Evolutionary conservation across 2,113 vertebrate species (phyloP), one percentile per base, ranked within the genome.

Genomic region (Lepisosteus oculatus): DNA sequence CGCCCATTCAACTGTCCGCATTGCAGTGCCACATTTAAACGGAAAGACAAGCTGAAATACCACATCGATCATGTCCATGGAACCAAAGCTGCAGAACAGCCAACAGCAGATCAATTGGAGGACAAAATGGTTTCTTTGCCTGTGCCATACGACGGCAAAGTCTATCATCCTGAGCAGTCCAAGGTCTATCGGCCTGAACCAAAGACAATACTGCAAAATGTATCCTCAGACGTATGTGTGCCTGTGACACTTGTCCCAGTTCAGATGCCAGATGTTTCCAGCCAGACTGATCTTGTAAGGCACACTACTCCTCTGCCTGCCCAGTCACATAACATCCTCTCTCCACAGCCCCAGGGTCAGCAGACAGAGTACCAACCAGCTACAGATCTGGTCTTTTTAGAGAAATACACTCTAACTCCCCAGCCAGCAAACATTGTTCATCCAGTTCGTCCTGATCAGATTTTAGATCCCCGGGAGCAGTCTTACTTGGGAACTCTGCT

Each of bases 31-130:
- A 96, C 95, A 3, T 99, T 99, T 77, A 99, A 99, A 79, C 88
- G 97, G 67, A 99, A 99, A 67, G 97, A 99, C 88, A 99, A 99
- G 76, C 87, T 99, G 42, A 99, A 99, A 77, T 99, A 98, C 66
- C 97, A 99, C n/a, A 94, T 94, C 3, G 97, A 99, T 82, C 97
- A 98, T 0, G 96, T 98, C 55, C 96, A 99, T 78, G 93, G 93
- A 71, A 84, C 85, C 12, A 94, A 95, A 45, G 85, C 88, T 57
- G 78, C 83, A 0, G 93, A 94, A 65, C 93, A 92, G 43, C 82
- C 86, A 13, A 64, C 90, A 51, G 76, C 82, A 17, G 81, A 75
- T 0, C 71, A 85, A 17, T 73, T 84, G 2, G 92, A 92, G 67
- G 91, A 91, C 76, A 95, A 96, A 73, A 78, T 86, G 0, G 79